phyloP scores from a whole-genome alignment of 2,888 invertebrate genomes.

The Halocaridina rubra region DNA sequence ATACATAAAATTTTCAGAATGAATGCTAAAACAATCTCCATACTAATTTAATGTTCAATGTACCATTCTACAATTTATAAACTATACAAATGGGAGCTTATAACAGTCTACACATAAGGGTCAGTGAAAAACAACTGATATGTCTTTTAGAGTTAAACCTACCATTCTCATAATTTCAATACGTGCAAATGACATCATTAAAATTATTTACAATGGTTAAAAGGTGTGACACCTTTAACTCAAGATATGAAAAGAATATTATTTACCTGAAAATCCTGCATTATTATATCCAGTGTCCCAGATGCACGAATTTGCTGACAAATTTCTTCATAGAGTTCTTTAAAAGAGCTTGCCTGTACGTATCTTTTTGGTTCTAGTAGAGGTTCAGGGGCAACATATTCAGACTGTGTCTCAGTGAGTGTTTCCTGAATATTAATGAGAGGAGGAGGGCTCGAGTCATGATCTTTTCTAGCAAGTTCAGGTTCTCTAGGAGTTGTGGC shows the following conservation, averaged over 20 bases:
- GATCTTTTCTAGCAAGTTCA: not conserved
- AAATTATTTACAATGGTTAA: not conserved
- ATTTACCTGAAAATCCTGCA: slow-evolving; percentile 56
- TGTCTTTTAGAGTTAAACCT: not conserved
- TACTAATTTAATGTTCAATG: too few relatives aligned
- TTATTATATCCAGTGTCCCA: slow-evolving; percentile 33
- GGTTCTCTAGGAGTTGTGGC: not conserved
- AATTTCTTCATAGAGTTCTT: slow-evolving; percentile 36
- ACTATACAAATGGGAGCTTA: not conserved
- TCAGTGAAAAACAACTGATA: not conserved
- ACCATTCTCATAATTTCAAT: not conserved
- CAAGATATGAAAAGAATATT: too few relatives aligned
- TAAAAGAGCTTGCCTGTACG: slow-evolving; percentile 7
- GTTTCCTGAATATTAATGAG: not conserved
- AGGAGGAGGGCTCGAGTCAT: not conserved
- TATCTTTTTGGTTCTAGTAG: not conserved
- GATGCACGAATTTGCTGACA: slow-evolving; percentile 48
- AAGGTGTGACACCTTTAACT: not conserved
- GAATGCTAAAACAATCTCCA: too few relatives aligned
- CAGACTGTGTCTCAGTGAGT: not conserved
- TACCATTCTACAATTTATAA: too few relatives aligned
- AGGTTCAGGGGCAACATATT: not conserved
- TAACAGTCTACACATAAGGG: not conserved
- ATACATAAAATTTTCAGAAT: too few relatives aligned
- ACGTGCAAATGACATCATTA: not conserved